Evolutionary conservation across 2,113 vertebrate species (phyloP).

Genomic region (Pipa parva): DNA sequence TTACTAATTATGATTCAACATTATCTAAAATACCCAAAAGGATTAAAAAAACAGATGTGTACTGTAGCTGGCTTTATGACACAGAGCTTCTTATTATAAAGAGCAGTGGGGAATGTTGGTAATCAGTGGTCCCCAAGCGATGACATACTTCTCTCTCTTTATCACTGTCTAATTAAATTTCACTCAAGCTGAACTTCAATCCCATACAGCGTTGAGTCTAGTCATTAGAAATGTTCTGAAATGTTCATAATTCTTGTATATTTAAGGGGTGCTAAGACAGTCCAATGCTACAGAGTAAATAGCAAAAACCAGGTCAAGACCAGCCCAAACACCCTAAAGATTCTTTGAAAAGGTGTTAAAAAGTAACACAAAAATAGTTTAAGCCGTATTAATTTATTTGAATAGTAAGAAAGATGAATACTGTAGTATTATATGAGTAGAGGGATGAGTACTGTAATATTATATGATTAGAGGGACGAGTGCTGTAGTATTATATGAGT

Average conservation of each 20-base stretch:
- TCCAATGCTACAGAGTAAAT: background rate
- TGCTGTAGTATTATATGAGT: too few species aligned
- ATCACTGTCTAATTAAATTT: conserved; percentile 50
- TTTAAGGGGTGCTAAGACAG: background rate
- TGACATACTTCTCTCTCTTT: conserved; percentile 46
- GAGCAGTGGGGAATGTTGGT: conserved; percentile 29
- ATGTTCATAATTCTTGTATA: background rate
- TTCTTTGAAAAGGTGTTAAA: too few species aligned
- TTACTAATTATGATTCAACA: conserved; percentile 37
- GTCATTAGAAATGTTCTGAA: conserved; percentile 24
- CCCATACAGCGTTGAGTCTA: conserved; percentile 14
- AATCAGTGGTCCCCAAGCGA: conserved; percentile 27
- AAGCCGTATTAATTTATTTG: too few species aligned
- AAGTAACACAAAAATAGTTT: too few species aligned
- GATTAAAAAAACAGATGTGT: conserved; percentile 31
- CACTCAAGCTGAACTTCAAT: conserved; percentile 48
- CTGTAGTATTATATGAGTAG: too few species aligned
- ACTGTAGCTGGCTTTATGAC: conserved; percentile 34
- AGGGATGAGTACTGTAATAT: too few species aligned
- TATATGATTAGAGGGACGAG: too few species aligned
- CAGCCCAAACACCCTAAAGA: too few species aligned
- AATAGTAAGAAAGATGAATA: too few species aligned
- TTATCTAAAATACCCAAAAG: conserved; percentile 38
- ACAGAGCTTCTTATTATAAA: conserved; percentile 2
- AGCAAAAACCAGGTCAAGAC: background rate